These are phyloP conservation scores for Cyclura pinguis DNA, from an alignment of 2,797 vertebrate species.

Conservation along the genomic window DNA sequence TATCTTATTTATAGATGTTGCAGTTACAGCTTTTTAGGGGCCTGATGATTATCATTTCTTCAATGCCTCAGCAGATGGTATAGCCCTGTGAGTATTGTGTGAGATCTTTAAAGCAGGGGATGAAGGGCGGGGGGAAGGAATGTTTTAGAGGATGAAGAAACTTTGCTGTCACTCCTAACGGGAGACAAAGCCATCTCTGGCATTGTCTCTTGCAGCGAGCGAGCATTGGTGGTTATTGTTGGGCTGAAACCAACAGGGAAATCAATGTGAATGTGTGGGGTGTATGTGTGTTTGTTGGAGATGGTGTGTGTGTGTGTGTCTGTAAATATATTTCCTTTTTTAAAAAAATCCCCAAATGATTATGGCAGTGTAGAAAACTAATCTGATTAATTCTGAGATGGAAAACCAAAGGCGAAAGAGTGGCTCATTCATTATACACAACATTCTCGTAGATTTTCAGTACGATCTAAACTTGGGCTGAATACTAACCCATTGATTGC, in stretches of 20 bases:
- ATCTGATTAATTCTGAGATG: constrained; percentile 75
- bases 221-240: constrained; percentile 53
- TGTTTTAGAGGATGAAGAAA: constrained; percentile 40
- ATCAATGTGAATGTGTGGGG: constrained; percentile 64
- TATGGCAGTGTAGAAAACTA: constrained; percentile 63
- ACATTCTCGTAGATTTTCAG: constrained; percentile 74
- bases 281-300: constrained; percentile 49
- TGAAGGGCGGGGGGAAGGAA: constrained; percentile 42
- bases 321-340: constrained; percentile 13
- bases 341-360: constrained; percentile 33
- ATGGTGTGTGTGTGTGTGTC: neutral
- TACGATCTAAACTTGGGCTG: constrained; percentile 73
- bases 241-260: constrained; percentile 65
- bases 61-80: constrained; percentile 80
- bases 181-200: constrained; percentile 61
- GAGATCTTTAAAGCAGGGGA: constrained; percentile 65
- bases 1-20: constrained; percentile 84
- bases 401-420: constrained; percentile 73
- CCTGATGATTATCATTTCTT: constrained; percentile 82
- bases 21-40: constrained; percentile 80
- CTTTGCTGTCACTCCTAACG: constrained; percentile 62
- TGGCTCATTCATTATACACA: constrained; percentile 74
- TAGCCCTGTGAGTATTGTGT: constrained; percentile 56
- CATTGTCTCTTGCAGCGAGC: constrained; percentile 59
- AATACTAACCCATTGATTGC: constrained; percentile 79